These are phyloP conservation scores for Cotesia glomerata DNA, from an alignment of 1,140 invertebrate species.

Conservation along the genomic window DNA sequence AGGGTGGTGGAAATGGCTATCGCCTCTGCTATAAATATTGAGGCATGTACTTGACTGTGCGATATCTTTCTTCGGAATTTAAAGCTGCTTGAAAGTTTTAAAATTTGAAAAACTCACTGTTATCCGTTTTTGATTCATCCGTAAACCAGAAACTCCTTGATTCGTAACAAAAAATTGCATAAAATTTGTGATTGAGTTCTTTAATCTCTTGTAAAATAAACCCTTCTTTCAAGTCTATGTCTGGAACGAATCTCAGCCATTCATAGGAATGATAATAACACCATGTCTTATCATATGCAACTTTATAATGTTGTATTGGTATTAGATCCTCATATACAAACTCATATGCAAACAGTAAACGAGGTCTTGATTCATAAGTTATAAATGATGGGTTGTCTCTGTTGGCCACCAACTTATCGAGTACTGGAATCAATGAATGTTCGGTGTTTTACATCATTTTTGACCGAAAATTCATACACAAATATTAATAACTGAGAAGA, in stretches of 20 bases:
- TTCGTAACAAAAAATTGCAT: neutral
- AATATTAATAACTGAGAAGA: no score
- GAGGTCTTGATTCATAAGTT: neutral
- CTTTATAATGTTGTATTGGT: neutral
- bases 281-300: neutral
- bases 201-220: neutral
- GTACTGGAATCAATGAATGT: neutral
- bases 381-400: neutral
- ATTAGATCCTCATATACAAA: constrained; percentile 8
- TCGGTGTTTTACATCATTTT: neutral
- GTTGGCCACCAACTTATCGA: neutral
- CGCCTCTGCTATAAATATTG: constrained; percentile 17
- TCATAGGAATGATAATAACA: constrained; percentile 14
- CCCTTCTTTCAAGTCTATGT: neutral
- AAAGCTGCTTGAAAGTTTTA: neutral
- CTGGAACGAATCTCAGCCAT: neutral
- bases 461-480: no score
- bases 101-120: constrained; percentile 2
- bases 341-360: neutral
- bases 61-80: neutral
- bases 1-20: constrained; percentile 3
- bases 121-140: constrained; percentile 4
- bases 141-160: constrained; percentile 3
- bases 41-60: neutral
- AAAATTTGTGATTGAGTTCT: neutral